Evolutionary conservation across 1,140 invertebrate genomes (phyloP), one percentile per base, ranked within the genome.

Genomic region (Dendroctonus ponderosae): DNA sequence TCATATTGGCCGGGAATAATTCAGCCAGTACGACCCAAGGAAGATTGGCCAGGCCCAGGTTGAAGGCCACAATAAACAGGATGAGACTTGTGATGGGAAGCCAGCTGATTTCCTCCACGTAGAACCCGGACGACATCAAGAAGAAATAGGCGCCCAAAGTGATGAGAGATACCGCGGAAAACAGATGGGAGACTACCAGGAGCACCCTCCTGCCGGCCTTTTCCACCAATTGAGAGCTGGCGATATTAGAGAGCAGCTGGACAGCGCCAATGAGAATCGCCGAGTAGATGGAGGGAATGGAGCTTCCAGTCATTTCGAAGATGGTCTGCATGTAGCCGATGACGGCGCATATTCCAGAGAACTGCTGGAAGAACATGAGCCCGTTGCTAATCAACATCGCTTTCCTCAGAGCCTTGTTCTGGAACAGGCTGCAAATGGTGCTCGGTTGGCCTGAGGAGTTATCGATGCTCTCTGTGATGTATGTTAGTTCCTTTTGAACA

Each of bases 11-110:
- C 0, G 92, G 86, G 70, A 93, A 91, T 70, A 94, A 84, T 78
- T 95, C 91, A 2, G 87, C 87, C 82, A 92, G 87, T 39, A 95
- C 84, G 0, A 91, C 85, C 91, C 91, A 93, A 0, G 91, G 90
- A 7, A 94, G 78, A 0, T 92, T 90, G 0, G 92, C 91, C 69
- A 91, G 88, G 4, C 90, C 91, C 7, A 71, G 66, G 40, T 71
- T 72, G 51, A 74, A 76, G 15, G 64, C 53, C 5, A 74, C 41
- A 4, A 76, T 73, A 51, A 66, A 77, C 11, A 68, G 51, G 6
- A 75, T 51, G n/a, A 77, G 66, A 46, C 67, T 65, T 12, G 64
- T 50, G 8, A 77, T 51, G 7, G 76, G 76, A 11, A 77, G 51
- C 70, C 72, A 77, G 7, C 26, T 67, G 7, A 77, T 57, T 0